Base-by-base conservation (phyloP, 2,888 invertebrate genomes). In the Acleris literana region DNA sequence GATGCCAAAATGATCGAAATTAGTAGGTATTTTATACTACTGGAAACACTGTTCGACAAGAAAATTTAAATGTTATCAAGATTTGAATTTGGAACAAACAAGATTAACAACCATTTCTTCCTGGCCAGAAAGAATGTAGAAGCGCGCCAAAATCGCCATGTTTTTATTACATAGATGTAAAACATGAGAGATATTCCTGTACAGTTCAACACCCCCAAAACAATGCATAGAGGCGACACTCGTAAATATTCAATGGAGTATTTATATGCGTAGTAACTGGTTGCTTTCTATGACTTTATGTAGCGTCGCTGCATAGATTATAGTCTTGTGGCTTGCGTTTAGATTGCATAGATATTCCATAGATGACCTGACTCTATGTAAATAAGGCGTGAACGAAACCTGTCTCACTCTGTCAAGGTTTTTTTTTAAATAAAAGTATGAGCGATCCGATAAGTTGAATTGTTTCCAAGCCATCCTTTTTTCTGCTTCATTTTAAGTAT, bases 201-300 rank as follows among this genome's bases (percentile, higher is more conserved):
- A 22, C n/a, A 11, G 68, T 64, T 64, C 59, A 64, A 52, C 18
- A 18, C 22, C 56, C 63, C 46, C 17, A 46, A 56, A 52, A 66
- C 62, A 62, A 66, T 62, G 56, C 52, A 63, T 57, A 69, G 63
- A 68, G 43, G 60, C 46, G 68, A 52, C 64, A 64, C 64, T 68
- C 39, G 66, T 62, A 66, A 56, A 66, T 66, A 65, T 61, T 65
- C 65, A 65, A 51, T 51, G 51, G 65, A 25, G 54, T 65, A 57
- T 57, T 65, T 60, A 61, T 65, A 60, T 60, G 60, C 60, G 60
- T 65, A 61, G 56, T 65, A 65, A 65, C 65, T 65, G 55, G 65
- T 63, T 63, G 63, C 59, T 65, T 54, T 61, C 60, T 51, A 61
- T 51, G 55, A 61, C 51, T 60, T 60, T 65, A 61, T 56, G 60